Base-by-base conservation (phyloP, 2,797 vertebrate genomes). In the Sebastes matsubarae region DNA sequence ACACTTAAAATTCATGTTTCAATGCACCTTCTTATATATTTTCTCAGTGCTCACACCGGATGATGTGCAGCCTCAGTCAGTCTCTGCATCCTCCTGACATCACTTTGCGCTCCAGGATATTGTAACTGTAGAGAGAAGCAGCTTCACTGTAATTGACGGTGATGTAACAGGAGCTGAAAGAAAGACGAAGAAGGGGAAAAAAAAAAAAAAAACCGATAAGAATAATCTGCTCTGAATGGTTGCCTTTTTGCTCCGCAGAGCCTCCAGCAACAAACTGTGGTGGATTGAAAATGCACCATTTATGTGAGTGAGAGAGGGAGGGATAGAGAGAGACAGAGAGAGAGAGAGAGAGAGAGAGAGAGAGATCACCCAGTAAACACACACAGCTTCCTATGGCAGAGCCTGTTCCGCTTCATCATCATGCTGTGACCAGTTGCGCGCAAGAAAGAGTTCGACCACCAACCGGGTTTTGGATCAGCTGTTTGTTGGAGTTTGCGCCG, bases 361-460 rank as follows among this genome's bases (percentile, higher is more conserved):
- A 12, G 52, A 4, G 50, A 74, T 18, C 27, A 71, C 72, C 76
- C 77, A 76, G 68, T 74, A 81, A 82, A 84, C 75, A 72, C 75
- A 72, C 80, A 73, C 72, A 65, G 75, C 80, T n/a, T 89, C 80
- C 52, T 75, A 20, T 86, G 84, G 83, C 84, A 82, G 68, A 85
- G 85, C 42, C 55, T 42, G 79, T 81, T 87, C 84, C 85, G 87
- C 87, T 78, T 77, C 82, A 84, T 80, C 84, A 63, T 76, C 79
- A 65, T 65, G 89, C 83, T 65, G 75, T 83, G 81, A 84, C 82
- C 79, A 80, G 87, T 87, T 83, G 78, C 77, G 79, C 88, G 72
- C 65, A 65, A 58, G n/a, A 22, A 14, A 30, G 52, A 81, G 79
- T 81, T 72, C 50, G 75, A 86, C 46, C 75, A 74, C 34, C 75